Percentiles rank a stretch among this genome's conserved stretches.
These are phyloP conservation scores for Pseudorhombus dupliciocellatus DNA, from an alignment of 2,113 vertebrate species.

Conservation along the genomic window DNA sequence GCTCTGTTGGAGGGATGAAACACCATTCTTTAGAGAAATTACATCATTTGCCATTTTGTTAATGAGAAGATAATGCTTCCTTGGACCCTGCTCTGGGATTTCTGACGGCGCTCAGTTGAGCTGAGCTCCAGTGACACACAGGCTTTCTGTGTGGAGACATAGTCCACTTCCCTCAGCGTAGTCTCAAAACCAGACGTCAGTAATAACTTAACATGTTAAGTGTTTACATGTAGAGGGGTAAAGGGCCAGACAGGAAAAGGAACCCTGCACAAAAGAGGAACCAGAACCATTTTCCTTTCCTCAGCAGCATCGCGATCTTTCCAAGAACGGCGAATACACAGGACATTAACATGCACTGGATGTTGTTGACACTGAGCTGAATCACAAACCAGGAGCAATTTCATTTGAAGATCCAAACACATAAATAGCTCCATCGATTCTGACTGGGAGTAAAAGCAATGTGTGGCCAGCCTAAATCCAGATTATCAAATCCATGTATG, in stretches of 20 bases:
- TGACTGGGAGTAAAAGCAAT: background rate
- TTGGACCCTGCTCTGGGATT: slow-evolving; percentile 40
- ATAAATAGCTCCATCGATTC: background rate
- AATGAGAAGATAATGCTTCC: slow-evolving; percentile 54
- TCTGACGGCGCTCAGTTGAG: slow-evolving; percentile 16
- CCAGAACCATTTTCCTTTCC: background rate
- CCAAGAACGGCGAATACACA: too few relatives aligned
- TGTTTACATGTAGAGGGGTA: slow-evolving; percentile 16
- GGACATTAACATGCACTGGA: too few relatives aligned
- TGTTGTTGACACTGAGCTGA: too few relatives aligned
- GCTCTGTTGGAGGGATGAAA: slow-evolving; percentile 43
- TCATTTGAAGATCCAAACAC: background rate
- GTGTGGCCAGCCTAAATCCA: background rate
- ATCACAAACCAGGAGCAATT: background rate
- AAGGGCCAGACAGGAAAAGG: background rate
- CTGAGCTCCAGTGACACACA: background rate
- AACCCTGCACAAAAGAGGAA: background rate
- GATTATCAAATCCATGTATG: background rate
- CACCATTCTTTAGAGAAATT: slow-evolving; percentile 52
- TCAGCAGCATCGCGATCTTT: background rate
- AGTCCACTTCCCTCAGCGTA: slow-evolving; percentile 2
- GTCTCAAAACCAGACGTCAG: background rate
- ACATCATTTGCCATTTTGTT: slow-evolving; percentile 60
- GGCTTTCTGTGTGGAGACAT: slow-evolving; percentile 3
- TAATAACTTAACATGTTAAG: background rate